These are phyloP conservation scores for Podarcis cretensis DNA, from an alignment of 2,113 vertebrate genomes.

Conservation along the genomic window DNA sequence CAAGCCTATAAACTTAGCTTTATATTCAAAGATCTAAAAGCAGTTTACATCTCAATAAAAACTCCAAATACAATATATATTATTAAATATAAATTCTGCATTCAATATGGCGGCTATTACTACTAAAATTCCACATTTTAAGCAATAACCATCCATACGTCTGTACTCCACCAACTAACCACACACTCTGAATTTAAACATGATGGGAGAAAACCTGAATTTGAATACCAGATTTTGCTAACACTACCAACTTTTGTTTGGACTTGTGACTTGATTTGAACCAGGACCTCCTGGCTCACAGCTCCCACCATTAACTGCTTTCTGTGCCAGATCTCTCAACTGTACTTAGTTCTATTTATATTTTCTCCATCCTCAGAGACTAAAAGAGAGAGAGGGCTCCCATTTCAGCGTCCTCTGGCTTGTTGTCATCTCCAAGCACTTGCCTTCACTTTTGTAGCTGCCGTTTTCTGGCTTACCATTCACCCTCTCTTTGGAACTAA, in stretches of 20 bases:
- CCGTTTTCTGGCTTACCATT: background rate
- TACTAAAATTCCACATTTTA: too few relatives aligned
- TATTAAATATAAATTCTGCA: too few relatives aligned
- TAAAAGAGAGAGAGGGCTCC: background rate
- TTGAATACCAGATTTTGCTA: background rate
- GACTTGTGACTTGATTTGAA: background rate
- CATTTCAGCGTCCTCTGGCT: background rate
- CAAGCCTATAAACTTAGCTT: too few relatives aligned
- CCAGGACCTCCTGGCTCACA: background rate
- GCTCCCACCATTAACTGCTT: background rate
- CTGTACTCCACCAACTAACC: background rate
- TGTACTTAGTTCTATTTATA: background rate
- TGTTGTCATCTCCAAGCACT: background rate
- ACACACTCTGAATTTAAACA: background rate
- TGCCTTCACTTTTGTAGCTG: conserved; percentile 12
- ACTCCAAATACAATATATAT: too few relatives aligned
- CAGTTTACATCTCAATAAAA: too few relatives aligned
- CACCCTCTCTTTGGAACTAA: background rate
- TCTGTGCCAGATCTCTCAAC: background rate
- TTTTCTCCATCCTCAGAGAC: background rate
- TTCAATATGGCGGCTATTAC: too few relatives aligned
- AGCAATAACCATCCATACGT: background rate
- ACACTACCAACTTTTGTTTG: background rate
- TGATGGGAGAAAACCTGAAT: background rate
- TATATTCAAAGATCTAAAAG: too few relatives aligned